Conservation (phyloP, 2,113 vertebrate genomes). For the Podiceps cristatus region DNA sequence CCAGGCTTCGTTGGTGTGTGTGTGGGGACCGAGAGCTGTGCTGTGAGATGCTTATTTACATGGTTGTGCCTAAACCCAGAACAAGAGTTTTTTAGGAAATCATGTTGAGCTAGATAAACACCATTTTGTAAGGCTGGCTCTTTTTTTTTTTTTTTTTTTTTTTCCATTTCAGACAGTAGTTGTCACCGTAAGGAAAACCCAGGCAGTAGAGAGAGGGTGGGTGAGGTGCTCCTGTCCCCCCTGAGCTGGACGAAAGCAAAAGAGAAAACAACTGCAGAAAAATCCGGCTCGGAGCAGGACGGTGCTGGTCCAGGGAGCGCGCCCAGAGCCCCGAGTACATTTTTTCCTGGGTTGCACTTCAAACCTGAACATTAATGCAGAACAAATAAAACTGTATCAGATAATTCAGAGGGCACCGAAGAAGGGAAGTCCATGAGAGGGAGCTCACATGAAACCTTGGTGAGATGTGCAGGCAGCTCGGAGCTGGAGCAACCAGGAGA, state of each 20-base stretch:
- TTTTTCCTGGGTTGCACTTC: not conserved
- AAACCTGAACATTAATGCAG: not conserved
- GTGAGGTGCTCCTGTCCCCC: not conserved
- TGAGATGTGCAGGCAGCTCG: not conserved
- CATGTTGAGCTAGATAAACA: not conserved
- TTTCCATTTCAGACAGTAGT: not conserved
- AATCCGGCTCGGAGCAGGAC: not conserved
- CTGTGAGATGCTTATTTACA: not conserved
- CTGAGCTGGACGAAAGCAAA: not conserved
- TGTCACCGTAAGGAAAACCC: not conserved
- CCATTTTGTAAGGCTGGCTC: rapidly evolving
- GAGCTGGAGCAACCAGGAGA: not conserved
- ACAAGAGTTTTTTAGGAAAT: not conserved
- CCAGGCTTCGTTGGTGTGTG: not conserved
- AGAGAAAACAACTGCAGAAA: not conserved
- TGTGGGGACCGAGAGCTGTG: not conserved
- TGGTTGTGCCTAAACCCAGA: not conserved
- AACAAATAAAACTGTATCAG: not conserved
- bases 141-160: not conserved
- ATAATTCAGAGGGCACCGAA: not conserved
- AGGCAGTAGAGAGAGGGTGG: not conserved
- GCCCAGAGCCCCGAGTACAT: rapidly evolving
- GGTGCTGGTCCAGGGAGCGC: not conserved
- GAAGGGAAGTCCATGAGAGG: not conserved
- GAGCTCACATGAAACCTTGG: not conserved